Evolutionary conservation across 2,888 invertebrate species (phyloP).

Genomic region (Volucella zonaria): DNA sequence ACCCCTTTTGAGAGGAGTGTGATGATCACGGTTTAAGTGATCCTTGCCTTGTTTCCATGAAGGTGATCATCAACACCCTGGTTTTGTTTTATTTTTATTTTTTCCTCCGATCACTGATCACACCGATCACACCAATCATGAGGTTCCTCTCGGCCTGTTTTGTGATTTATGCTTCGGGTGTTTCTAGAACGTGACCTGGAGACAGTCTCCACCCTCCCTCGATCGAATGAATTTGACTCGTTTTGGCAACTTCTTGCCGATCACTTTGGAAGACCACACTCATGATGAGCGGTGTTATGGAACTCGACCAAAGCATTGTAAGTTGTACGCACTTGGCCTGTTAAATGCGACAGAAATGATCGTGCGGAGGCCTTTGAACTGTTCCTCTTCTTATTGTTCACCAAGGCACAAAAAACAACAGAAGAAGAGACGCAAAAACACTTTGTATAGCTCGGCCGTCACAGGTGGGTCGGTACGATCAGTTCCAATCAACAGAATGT

Average conservation of each 20-base stretch:
- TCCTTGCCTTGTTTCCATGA: background rate
- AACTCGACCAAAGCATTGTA: conserved; percentile 35
- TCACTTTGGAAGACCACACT: conserved; percentile 47
- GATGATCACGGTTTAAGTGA: background rate
- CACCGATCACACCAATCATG: conserved; percentile 36
- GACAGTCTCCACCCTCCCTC: conserved; percentile 1
- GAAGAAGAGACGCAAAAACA: conserved; percentile 2
- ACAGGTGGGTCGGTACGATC: conserved; percentile 38
- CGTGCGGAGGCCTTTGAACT: conserved; percentile 58
- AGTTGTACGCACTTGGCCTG: conserved; percentile 32
- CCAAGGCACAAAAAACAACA: background rate
- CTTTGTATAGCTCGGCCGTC: conserved; percentile 12
- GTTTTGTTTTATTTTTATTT: too few relatives aligned
- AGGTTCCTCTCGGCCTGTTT: conserved; percentile 21
- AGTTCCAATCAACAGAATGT: conserved; percentile 20
- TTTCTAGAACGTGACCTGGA: conserved; percentile 21
- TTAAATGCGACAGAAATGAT: conserved; percentile 63
- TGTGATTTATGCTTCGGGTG: conserved; percentile 42
- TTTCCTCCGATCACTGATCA: background rate
- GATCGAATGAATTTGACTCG: background rate
- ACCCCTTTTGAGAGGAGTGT: background rate
- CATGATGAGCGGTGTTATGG: conserved; percentile 24
- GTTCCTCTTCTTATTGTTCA: conserved; percentile 32
- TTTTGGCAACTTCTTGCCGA: conserved; percentile 50
- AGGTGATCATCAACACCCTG: conserved; percentile 1